Conservation (phyloP, 2,113 vertebrate species). For the Gopherus evgoodei region DNA sequence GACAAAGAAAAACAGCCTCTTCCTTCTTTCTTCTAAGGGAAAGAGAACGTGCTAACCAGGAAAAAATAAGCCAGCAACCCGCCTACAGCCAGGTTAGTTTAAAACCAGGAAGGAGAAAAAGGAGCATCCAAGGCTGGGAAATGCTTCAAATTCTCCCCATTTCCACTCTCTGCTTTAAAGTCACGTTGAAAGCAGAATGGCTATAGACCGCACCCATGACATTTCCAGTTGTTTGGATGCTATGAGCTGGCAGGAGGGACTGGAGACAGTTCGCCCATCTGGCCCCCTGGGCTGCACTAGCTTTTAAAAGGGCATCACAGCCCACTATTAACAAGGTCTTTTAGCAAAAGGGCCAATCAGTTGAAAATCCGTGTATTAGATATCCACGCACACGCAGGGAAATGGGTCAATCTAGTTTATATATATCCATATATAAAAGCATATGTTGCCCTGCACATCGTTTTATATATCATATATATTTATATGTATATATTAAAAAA, state of each 20-base stretch:
- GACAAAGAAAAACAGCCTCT: not conserved
- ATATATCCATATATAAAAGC: constrained; percentile 50
- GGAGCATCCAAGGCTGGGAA: not conserved
- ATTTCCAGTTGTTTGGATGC: not conserved
- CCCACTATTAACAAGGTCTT: not conserved
- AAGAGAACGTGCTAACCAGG: not conserved
- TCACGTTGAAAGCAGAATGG: fast-evolving
- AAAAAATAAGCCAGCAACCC: not conserved
- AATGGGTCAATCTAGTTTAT: not conserved
- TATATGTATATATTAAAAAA: constrained; percentile 31
- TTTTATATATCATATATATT: constrained; percentile 50
- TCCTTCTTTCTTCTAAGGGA: fast-evolving
- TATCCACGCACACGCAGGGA: constrained; percentile 34
- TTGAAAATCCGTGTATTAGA: not conserved
- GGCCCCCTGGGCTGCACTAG: not conserved
- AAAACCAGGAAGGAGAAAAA: not conserved
- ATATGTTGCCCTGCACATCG: constrained; percentile 60
- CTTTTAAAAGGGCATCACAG: not conserved
- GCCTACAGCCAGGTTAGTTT: not conserved
- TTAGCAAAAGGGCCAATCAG: not conserved
- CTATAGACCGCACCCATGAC: not conserved
- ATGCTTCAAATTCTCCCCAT: not conserved
- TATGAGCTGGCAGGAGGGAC: fast-evolving
- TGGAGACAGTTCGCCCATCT: not conserved
- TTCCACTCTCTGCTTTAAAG: not conserved